phyloP scores from a whole-genome alignment of 1,140 invertebrate genomes.

The Daktulosphaira vitifoliae region DNA sequence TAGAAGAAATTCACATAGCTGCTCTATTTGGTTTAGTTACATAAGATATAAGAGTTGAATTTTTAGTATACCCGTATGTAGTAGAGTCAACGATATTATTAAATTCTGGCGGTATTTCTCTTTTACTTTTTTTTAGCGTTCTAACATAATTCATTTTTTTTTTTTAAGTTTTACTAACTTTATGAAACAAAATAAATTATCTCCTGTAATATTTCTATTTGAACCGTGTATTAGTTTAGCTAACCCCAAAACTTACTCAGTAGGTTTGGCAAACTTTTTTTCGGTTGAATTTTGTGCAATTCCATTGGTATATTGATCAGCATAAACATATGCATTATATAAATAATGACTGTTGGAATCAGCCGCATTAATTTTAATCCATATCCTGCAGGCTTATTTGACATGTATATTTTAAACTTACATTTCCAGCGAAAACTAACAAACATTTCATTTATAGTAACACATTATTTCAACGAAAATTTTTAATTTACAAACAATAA shows the following conservation, averaged over 20 bases:
- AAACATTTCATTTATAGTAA: constrained; percentile 41
- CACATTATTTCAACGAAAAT: constrained; percentile 24
- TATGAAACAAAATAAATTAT: constrained; percentile 43
- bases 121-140: constrained; percentile 35
- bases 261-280: constrained; percentile 4
- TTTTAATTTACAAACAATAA: constrained; percentile 37
- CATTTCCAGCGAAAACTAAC: constrained; percentile 42
- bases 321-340: constrained; percentile 40
- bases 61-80: constrained; percentile 9
- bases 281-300: constrained; percentile 38
- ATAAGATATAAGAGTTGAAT: constrained; percentile 33
- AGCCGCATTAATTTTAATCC: constrained; percentile 43
- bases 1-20: constrained; percentile 40
- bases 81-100: background rate
- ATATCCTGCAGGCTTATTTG: constrained; percentile 44
- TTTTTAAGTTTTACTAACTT: constrained; percentile 40
- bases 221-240: constrained; percentile 37
- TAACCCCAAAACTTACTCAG: constrained; percentile 33
- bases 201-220: constrained; percentile 41
- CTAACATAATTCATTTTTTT: constrained; percentile 35
- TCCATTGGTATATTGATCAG: constrained; percentile 38
- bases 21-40: constrained; percentile 39
- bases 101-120: constrained; percentile 35
- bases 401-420: constrained; percentile 43
- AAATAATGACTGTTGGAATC: constrained; percentile 40